Conservation (phyloP, 2,113 vertebrate genomes). For the Xenopus laevis region DNA sequence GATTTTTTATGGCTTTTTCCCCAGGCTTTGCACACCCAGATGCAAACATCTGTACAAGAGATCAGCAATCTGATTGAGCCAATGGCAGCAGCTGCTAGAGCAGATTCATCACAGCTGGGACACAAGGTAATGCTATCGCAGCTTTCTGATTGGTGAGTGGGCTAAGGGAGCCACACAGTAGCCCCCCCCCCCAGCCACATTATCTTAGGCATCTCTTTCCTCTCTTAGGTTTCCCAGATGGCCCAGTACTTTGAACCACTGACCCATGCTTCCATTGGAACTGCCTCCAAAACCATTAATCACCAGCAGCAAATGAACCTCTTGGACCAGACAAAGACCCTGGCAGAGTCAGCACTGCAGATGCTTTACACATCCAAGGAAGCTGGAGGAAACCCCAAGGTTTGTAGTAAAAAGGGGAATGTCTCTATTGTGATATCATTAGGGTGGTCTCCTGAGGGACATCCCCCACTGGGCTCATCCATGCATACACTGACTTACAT, state of each 20-base stretch:
- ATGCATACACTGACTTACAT: too few species aligned
- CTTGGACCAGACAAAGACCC: constrained; percentile 92
- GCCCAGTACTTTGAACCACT: constrained; percentile 95
- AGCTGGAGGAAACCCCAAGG: constrained; percentile 95
- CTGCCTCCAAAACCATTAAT: constrained; percentile 90
- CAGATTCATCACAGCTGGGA: constrained; percentile 90
- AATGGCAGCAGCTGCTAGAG: constrained; percentile 79
- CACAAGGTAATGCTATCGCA: constrained; percentile 77
- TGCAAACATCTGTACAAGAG: constrained; percentile 93
- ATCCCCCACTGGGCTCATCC: too few species aligned
- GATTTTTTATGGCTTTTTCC: constrained; percentile 4
- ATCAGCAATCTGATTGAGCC: constrained; percentile 94
- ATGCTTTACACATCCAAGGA: constrained; percentile 96
- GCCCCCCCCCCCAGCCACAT: too few species aligned
- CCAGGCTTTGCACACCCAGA: constrained; percentile 92
- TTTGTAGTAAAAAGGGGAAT: constrained; percentile 46
- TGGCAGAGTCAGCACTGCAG: constrained; percentile 91
- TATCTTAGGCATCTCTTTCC: background rate
- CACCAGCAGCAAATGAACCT: constrained; percentile 98
- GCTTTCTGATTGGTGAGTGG: background rate
- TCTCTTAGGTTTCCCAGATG: constrained; percentile 89
- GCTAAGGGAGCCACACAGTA: too few species aligned
- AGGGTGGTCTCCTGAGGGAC: too few species aligned
- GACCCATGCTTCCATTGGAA: constrained; percentile 83
- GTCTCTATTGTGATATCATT: too few species aligned